Evolutionary conservation across 2,888 invertebrate species (phyloP).

Genomic region (Autographa gamma): DNA sequence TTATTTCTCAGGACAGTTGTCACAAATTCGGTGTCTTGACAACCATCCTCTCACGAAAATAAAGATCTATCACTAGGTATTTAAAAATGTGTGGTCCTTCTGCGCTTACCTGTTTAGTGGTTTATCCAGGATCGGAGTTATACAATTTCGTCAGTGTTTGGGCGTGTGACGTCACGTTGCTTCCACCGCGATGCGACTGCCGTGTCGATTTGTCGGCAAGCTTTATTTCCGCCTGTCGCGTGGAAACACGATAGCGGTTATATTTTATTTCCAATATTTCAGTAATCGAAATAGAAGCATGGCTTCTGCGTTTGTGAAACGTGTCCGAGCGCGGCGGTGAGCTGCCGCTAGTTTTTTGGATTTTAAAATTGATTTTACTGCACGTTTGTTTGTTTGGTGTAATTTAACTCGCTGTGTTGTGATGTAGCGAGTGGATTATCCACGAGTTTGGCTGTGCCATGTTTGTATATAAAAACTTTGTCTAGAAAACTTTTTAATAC

Average conservation of each 20-base stretch:
- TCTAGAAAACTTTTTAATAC: neutral
- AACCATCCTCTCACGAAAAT: no score
- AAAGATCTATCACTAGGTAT: no score
- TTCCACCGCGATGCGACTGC: constrained; percentile 51
- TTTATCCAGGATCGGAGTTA: constrained; percentile 21
- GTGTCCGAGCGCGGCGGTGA: constrained; percentile 55
- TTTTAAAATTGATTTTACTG: constrained; percentile 41
- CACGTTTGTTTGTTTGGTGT: constrained; percentile 18
- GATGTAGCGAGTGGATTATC: neutral
- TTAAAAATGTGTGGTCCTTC: no score
- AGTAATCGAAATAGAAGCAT: constrained; percentile 80
- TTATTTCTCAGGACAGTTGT: no score
- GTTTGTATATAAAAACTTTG: neutral
- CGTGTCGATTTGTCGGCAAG: constrained; percentile 71
- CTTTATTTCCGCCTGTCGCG: constrained; percentile 86
- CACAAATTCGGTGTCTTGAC: no score
- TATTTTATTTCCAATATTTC: constrained; percentile 82
- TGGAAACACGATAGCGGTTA: constrained; percentile 83
- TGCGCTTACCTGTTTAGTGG: neutral
- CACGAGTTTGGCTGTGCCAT: neutral
- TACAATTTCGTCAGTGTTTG: constrained; percentile 30
- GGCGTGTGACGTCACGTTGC: constrained; percentile 34
- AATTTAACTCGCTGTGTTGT: constrained; percentile 12
- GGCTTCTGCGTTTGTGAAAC: constrained; percentile 66
- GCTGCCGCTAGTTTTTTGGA: constrained; percentile 47